A percentile compares a stretch with the other conserved stretches of the same genome.
These are phyloP conservation scores for Ligdia adustata DNA, from an alignment of 2,888 invertebrate genomes.

Conservation along the genomic window DNA sequence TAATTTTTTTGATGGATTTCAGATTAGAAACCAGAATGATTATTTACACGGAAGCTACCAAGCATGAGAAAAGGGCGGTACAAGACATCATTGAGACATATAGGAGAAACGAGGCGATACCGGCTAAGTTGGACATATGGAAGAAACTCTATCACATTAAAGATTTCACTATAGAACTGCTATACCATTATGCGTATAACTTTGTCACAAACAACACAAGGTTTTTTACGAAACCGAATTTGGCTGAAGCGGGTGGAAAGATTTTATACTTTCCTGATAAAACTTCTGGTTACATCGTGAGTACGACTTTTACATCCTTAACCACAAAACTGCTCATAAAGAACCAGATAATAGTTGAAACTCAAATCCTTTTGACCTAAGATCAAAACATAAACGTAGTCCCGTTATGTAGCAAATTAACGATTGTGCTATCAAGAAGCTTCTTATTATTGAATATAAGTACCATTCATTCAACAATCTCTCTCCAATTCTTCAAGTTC, in stretches of 20 bases:
- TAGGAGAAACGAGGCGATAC: slow-evolving; percentile 79
- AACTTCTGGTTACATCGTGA: slow-evolving; percentile 87
- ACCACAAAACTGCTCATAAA: too few relatives aligned
- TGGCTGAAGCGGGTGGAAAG: slow-evolving; percentile 88
- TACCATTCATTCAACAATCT: too few relatives aligned
- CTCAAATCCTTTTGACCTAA: too few relatives aligned
- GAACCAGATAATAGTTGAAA: too few relatives aligned
- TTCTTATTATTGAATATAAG: too few relatives aligned
- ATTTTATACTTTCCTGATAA: slow-evolving; percentile 86
- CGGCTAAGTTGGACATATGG: slow-evolving; percentile 86
- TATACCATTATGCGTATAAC: slow-evolving; percentile 86
- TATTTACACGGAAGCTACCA: slow-evolving; percentile 61
- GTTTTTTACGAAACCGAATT: slow-evolving; percentile 87
- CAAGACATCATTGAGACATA: slow-evolving; percentile 85
- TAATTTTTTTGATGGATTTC: slow-evolving; percentile 30
- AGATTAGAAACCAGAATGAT: slow-evolving; percentile 66
- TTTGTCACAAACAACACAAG: slow-evolving; percentile 86
- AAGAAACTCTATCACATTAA: slow-evolving; percentile 85
- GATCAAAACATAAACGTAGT: too few relatives aligned
- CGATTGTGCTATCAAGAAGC: too few relatives aligned
- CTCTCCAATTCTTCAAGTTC: too few relatives aligned
- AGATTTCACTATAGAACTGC: slow-evolving; percentile 84
- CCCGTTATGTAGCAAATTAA: too few relatives aligned
- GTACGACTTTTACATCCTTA: too few relatives aligned
- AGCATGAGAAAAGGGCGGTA: slow-evolving; percentile 60